These are phyloP conservation scores for Ctenochaetus hawaiiensis DNA, from an alignment of 2,797 vertebrate species.

Conservation along the genomic window DNA sequence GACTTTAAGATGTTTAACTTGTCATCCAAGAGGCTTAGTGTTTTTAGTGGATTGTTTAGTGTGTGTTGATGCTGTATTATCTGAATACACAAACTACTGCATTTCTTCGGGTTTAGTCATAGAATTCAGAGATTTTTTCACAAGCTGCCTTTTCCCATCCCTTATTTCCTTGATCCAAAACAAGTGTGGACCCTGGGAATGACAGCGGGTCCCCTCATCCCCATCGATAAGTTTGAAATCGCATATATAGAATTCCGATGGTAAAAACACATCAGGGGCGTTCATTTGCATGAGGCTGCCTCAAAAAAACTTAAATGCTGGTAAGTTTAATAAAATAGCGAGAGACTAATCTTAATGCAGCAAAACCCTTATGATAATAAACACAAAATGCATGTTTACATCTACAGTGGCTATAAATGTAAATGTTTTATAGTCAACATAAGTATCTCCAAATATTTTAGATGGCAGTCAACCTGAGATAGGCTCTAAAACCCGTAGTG, in stretches of 20 bases:
- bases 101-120: not conserved
- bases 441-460: not conserved
- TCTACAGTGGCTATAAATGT: not conserved
- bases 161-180: not conserved
- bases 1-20: not conserved
- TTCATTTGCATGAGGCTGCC: not conserved
- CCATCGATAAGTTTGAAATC: not conserved
- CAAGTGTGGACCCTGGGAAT: not conserved
- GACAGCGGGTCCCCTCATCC: not conserved
- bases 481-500: not conserved
- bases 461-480: not conserved
- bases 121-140: slow-evolving; percentile 13
- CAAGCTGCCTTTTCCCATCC: not conserved
- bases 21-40: slow-evolving; percentile 1
- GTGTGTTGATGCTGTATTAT: not conserved
- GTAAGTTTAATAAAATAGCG: not conserved
- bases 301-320: not conserved
- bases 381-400: not conserved
- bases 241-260: not conserved
- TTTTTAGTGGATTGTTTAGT: not conserved
- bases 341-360: not conserved
- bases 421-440: not conserved
- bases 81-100: not conserved
- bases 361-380: not conserved
- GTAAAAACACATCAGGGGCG: not conserved